phyloP scores from a whole-genome alignment of 1,140 invertebrate species.

The Nebria ingens region DNA sequence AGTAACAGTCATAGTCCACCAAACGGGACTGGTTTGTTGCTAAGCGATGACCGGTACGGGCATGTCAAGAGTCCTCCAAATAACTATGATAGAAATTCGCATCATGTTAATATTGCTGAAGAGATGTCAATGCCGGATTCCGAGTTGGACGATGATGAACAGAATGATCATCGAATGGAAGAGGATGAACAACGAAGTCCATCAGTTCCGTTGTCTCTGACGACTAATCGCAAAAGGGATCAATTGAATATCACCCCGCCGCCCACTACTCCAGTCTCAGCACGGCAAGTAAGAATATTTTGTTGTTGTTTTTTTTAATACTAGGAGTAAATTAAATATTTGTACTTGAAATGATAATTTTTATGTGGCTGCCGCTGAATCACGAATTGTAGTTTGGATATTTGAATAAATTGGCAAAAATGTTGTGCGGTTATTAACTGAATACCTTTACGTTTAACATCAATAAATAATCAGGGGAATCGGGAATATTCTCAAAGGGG shows the following conservation, averaged over 20 bases:
- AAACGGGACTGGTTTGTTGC: constrained; percentile 42
- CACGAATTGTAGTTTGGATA: too few relatives aligned
- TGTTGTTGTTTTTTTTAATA: too few relatives aligned
- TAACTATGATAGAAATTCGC: constrained; percentile 34
- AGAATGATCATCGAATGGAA: constrained; percentile 33
- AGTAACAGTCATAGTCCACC: constrained; percentile 49
- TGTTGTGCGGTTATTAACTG: too few relatives aligned
- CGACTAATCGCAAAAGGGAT: constrained; percentile 36
- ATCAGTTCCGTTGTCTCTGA: constrained; percentile 54
- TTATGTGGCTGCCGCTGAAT: too few relatives aligned
- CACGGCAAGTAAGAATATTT: constrained; percentile 29
- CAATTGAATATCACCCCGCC: constrained; percentile 32
- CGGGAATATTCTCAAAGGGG: too few relatives aligned
- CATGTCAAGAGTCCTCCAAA: background rate
- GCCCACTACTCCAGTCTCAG: constrained; percentile 22
- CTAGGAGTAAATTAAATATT: too few relatives aligned
- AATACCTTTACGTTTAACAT: too few relatives aligned
- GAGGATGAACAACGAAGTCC: constrained; percentile 47
- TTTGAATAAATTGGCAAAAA: too few relatives aligned
- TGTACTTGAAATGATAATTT: too few relatives aligned
- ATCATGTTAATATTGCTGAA: constrained; percentile 44
- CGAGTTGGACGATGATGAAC: constrained; percentile 50
- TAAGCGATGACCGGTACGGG: constrained; percentile 31
- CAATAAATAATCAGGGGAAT: too few relatives aligned
- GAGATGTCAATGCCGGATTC: constrained; percentile 47